Base-by-base conservation (phyloP, 2,113 vertebrate genomes). In the Passer domesticus region DNA sequence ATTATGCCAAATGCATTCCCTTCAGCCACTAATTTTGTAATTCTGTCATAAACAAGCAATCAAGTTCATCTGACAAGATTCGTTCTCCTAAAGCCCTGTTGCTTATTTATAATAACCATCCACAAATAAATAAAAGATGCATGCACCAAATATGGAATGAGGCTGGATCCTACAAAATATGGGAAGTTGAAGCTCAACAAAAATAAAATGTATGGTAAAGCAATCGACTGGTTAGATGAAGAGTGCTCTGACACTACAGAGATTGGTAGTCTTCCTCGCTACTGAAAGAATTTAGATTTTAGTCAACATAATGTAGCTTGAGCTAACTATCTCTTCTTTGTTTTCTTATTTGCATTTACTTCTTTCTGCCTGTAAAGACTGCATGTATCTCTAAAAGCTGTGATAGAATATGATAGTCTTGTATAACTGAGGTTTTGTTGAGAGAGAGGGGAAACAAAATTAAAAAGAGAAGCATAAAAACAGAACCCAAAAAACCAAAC, bases 1-100 rank as follows among this genome's bases (percentile, higher is more conserved):
- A 94, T 94, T 97, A 92, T 93, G 73, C 94, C 83, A 93, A 96
- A 91, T 93, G 39, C 69, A 84, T 95, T 94, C 94, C 80, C 77
- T 95, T 95, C 69, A 94, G 73, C 86, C 80, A 94, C 91, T 92
- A 94, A 95, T 97, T 96, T 89, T 83, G 76, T 91, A 92, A 94
- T 92, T 94, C 83, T 95, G 80, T 78, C 80, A 89, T 90, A 96
- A 96, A 94, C 73, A 94, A 93, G 92, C 89, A 92, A 96, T 93
- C 76, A 86, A 74, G 52, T 95, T 94, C 62, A 67, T 89, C 89
- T 91, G 92, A 93, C 86, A 92, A 91, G 86, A 92, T 92, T 89
- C 0, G 5, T 94, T 95, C 80, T 93, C 60, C 83, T 90, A 68
- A 91, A 93, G 24, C 47, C 79, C 68, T 50, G 72, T 35, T 94